Evolutionary conservation across 2,797 vertebrate genomes (phyloP).

Genomic region (Picus viridis): DNA sequence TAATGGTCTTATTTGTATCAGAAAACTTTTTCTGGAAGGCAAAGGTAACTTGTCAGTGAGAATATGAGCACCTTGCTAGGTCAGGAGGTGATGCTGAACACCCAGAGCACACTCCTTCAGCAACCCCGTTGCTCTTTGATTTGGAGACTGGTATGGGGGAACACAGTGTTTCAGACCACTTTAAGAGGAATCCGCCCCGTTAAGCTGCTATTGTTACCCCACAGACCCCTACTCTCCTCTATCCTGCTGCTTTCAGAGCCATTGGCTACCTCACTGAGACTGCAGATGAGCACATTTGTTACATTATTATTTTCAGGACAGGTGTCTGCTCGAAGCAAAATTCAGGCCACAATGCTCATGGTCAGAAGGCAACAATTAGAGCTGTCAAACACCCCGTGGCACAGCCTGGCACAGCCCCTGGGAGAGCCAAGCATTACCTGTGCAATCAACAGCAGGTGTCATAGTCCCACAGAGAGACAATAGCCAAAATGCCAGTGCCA

Average conservation of each 20-base stretch:
- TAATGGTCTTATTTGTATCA: neutral
- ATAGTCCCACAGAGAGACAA: neutral
- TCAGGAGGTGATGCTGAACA: neutral
- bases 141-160: neutral
- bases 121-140: neutral
- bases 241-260: neutral
- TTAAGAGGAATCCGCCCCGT: neutral
- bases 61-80: neutral
- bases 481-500: neutral
- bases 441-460: neutral
- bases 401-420: neutral
- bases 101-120: neutral
- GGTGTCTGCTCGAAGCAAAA: neutral
- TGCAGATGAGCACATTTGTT: neutral
- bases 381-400: accelerated
- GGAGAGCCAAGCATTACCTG: neutral
- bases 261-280: neutral
- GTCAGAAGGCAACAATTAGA: neutral
- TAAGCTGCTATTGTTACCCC: neutral
- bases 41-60: neutral
- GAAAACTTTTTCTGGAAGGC: neutral
- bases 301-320: neutral
- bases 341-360: neutral
- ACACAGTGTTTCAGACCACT: neutral
- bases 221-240: neutral